phyloP scores from a whole-genome alignment of 2,888 invertebrate species.

The Lucinisca nassula region DNA sequence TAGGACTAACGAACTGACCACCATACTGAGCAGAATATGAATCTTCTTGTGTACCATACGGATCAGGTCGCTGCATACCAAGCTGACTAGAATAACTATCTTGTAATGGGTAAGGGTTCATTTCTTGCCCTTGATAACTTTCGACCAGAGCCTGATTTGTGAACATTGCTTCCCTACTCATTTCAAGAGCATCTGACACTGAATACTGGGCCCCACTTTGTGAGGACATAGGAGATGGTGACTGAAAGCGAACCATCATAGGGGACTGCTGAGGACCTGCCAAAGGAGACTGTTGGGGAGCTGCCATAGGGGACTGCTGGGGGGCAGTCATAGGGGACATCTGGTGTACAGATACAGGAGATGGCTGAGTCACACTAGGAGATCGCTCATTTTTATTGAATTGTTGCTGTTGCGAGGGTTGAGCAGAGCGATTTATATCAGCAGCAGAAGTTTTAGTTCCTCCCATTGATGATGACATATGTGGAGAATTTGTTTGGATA shows the following conservation, averaged over 20 bases:
- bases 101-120: conserved; percentile 37
- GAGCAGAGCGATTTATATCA: neutral
- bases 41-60: conserved; percentile 47
- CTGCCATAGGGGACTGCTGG: conserved; percentile 44
- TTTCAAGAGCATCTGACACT: conserved; percentile 66
- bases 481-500: conserved; percentile 34
- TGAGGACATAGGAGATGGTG: conserved; percentile 39
- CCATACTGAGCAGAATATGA: conserved; percentile 54
- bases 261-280: conserved; percentile 40
- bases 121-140: conserved; percentile 35
- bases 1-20: conserved; percentile 67
- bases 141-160: conserved; percentile 57
- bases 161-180: conserved; percentile 66
- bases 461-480: conserved; percentile 43
- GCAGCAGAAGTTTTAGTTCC: neutral
- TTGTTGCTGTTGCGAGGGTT: conserved; percentile 20
- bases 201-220: conserved; percentile 54
- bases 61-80: conserved; percentile 43
- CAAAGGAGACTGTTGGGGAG: conserved; percentile 11
- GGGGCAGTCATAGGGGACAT: conserved; percentile 27
- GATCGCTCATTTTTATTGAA: conserved; percentile 42
- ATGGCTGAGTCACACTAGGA: conserved; percentile 56
- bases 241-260: conserved; percentile 46
- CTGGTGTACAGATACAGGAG: conserved; percentile 43
- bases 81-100: conserved; percentile 58